Evolutionary conservation across 2,797 vertebrate species (phyloP), one percentile per base, ranked within the genome.

Genomic region (Champsocephalus gunnari): DNA sequence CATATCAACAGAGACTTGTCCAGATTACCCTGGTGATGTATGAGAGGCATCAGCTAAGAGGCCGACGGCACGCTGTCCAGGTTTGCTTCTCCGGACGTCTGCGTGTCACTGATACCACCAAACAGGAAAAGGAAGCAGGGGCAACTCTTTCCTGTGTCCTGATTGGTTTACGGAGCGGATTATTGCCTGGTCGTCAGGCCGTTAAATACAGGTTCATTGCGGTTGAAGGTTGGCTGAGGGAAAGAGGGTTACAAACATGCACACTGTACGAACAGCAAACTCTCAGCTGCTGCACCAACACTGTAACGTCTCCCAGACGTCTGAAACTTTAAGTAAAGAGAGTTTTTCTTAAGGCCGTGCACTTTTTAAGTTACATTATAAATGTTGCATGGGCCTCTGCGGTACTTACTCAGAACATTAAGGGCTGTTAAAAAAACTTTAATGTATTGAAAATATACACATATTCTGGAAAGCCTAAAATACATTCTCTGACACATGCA

Each of bases 41-140:
- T n/a, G 60, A 21, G 13, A 67, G 58, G 57, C 44, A 60, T 69
- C 73, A 55, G 16, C 0, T 0, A 28, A 16, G 49, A 44, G 10
- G 53, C 5, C 7, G 19, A 12, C 10, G 11, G 21, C 24, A 8
- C 9, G 0, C 13, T 17, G 45, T 34, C 67, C 12, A 0, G 41
- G 74, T 80, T 67, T 66, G 75, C 24, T 58, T 71, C 54, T 56
- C 44, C 38, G 1, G 11, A 65, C 19, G 38, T 57, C 80, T 82
- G 71, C 9, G 59, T 60, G 67, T 67, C 77, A 75, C 28, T 11
- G 59, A 85, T 73, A 76, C 67, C 4, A 3, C 75, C 71, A 82
- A 86, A 90, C 84, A 85, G 89, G 88, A 90, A 91, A 67, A 59
- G 87, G 87, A 80, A 83, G 66, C 66, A 3, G 77, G 72, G 34